These are phyloP conservation scores for Chionis minor DNA, from an alignment of 2,113 vertebrate genomes.

Conservation along the genomic window DNA sequence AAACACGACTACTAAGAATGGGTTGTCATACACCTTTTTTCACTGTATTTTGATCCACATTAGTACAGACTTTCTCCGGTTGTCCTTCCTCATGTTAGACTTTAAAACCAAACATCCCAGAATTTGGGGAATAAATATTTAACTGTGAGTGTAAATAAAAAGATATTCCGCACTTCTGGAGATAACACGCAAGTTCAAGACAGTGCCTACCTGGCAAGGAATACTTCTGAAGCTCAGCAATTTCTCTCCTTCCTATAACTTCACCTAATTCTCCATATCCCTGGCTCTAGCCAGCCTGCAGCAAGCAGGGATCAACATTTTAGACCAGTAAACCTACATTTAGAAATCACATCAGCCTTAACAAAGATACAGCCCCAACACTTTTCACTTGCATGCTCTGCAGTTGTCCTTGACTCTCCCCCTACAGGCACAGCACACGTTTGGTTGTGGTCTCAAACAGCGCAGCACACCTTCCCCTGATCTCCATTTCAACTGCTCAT, in stretches of 20 bases:
- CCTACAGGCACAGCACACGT: not conserved
- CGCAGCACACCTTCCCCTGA: not conserved
- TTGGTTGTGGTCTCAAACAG: not conserved
- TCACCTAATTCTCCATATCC: not conserved
- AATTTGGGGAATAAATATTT: not conserved
- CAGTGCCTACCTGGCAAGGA: not conserved
- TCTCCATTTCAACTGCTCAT: not conserved
- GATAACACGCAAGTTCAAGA: not conserved
- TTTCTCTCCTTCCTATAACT: not conserved
- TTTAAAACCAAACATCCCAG: not conserved
- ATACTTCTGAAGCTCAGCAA: not conserved
- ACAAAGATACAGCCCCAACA: not conserved
- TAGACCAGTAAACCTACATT: not conserved
- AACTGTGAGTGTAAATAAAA: not conserved
- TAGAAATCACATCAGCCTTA: not conserved
- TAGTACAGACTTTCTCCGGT: not conserved
- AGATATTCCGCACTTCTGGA: not conserved
- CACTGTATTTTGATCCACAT: not conserved
- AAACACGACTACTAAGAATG: not conserved
- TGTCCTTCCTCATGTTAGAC: not conserved
- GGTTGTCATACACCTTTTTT: not conserved
- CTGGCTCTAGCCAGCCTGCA: not conserved
- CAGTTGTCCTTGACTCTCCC: not conserved
- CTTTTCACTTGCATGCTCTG: not conserved
- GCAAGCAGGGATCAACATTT: not conserved